A percentile compares a stretch with the other conserved stretches of the same genome.
These are phyloP conservation scores for Tetanocera ferruginea DNA, from an alignment of 2,888 invertebrate genomes.

Conservation along the genomic window DNA sequence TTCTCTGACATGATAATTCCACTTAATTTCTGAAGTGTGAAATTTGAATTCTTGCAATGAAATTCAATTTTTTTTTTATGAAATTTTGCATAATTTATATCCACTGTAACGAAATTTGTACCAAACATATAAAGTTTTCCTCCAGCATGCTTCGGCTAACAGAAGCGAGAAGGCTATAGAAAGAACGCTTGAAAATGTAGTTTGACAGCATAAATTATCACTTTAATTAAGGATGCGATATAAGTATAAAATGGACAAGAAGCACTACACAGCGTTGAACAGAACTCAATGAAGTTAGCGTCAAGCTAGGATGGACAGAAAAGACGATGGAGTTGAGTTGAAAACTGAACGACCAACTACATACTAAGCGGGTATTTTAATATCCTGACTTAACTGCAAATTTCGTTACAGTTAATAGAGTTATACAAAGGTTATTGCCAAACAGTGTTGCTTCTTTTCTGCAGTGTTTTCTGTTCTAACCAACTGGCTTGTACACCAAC, in stretches of 20 bases:
- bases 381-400: slow-evolving; percentile 42
- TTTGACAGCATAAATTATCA: slow-evolving; percentile 50
- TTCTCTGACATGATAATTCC: no score
- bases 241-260: slow-evolving; percentile 39
- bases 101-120: background rate
- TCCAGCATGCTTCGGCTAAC: background rate
- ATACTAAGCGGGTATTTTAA: slow-evolving; percentile 15
- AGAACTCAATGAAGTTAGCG: background rate
- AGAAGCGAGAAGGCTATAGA: background rate
- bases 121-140: background rate
- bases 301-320: no score
- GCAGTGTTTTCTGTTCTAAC: background rate
- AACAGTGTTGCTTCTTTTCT: slow-evolving; percentile 7
- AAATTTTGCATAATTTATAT: no score
- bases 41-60: no score
- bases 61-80: no score
- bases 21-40: no score
- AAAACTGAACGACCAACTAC: no score
- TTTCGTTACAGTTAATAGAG: slow-evolving; percentile 47
- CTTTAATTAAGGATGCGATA: slow-evolving; percentile 49
- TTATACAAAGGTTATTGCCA: slow-evolving; percentile 36
- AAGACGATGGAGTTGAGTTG: background rate
- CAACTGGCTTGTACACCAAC: no score
- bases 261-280: background rate
- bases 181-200: slow-evolving; percentile 25